Percentiles rank a stretch among this genome's conserved stretches.
These are phyloP conservation scores for Lithophane socia DNA, from an alignment of 2,888 invertebrate genomes.

Conservation along the genomic window DNA sequence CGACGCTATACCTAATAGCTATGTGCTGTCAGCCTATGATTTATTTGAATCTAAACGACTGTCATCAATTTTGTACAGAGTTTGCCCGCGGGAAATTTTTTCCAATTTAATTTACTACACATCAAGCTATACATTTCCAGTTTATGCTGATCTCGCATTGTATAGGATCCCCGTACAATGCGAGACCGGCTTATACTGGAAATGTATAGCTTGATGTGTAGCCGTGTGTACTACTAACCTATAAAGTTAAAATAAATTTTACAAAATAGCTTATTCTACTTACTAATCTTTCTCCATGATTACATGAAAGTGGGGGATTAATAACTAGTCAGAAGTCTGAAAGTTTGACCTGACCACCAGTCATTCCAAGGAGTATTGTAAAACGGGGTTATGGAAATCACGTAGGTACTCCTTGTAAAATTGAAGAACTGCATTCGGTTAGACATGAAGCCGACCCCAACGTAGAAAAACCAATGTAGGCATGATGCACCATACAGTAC, in stretches of 20 bases:
- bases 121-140: too few relatives aligned
- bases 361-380: not conserved
- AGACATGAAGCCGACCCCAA: not conserved
- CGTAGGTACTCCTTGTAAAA: not conserved
- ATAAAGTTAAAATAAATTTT: not conserved
- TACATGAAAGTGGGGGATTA: not conserved
- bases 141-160: too few relatives aligned
- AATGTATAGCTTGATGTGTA: too few relatives aligned
- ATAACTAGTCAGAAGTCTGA: not conserved
- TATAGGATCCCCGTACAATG: too few relatives aligned
- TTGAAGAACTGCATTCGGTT: not conserved
- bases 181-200: too few relatives aligned
- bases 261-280: not conserved
- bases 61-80: not conserved
- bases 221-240: not conserved
- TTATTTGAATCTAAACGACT: conserved; percentile 14
- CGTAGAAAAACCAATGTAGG: not conserved
- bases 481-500: not conserved
- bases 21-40: conserved; percentile 6
- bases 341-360: not conserved
- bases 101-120: not conserved
- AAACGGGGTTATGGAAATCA: not conserved
- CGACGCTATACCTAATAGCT: not conserved
- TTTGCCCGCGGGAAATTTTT: not conserved
- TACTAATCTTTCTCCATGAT: not conserved